These are phyloP conservation scores for Calameuta filiformis DNA, from an alignment of 2,888 invertebrate genomes.

Conservation along the genomic window DNA sequence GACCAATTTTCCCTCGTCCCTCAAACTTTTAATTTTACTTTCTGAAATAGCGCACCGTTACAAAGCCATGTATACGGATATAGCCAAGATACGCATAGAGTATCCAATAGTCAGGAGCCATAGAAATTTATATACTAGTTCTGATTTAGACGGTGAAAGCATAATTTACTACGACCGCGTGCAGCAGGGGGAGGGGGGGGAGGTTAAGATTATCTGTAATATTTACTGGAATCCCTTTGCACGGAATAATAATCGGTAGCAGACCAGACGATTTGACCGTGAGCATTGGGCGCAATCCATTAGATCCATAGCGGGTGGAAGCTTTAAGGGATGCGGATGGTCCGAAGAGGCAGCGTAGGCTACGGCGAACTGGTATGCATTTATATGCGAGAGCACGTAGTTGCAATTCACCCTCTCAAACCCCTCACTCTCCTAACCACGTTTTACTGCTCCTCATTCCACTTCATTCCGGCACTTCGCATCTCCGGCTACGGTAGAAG, in stretches of 20 bases:
- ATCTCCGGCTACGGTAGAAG: background rate
- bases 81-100: too few relatives aligned
- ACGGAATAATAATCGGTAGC: constrained; percentile 26
- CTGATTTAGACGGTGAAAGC: too few relatives aligned
- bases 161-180: too few relatives aligned
- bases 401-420: constrained; percentile 56
- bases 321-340: constrained; percentile 5
- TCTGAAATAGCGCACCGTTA: too few relatives aligned
- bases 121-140: too few relatives aligned
- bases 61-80: too few relatives aligned
- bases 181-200: too few relatives aligned
- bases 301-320: constrained; percentile 34
- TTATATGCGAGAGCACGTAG: constrained; percentile 60
- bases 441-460: constrained; percentile 36
- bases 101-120: too few relatives aligned
- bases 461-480: constrained; percentile 19
- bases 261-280: constrained; percentile 43
- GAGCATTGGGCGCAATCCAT: constrained; percentile 51
- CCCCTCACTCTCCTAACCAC: constrained; percentile 4
- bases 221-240: constrained; percentile 26
- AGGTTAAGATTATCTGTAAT: constrained; percentile 36
- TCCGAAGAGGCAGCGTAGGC: background rate
- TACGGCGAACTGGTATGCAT: constrained; percentile 24
- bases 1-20: too few relatives aligned
- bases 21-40: too few relatives aligned